A percentile compares a stretch with the other conserved stretches of the same genome.
These are phyloP conservation scores for Atopsyche davidsoni DNA, from an alignment of 1,140 invertebrate species.

Conservation along the genomic window DNA sequence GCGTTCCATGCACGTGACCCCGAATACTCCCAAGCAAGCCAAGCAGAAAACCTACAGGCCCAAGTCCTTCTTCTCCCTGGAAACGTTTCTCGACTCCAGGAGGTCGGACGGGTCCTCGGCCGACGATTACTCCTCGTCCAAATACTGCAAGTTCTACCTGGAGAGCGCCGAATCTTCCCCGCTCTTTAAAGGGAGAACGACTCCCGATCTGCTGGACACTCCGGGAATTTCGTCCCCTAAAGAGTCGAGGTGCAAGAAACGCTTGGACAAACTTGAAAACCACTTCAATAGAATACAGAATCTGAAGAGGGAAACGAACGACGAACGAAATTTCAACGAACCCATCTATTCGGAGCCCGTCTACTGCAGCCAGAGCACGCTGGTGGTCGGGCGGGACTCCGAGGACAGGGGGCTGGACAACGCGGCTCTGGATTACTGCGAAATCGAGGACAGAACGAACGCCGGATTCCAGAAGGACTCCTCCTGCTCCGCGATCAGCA, in stretches of 20 bases:
- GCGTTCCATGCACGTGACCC: constrained; percentile 9
- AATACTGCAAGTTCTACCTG: constrained; percentile 46
- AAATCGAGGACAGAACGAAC: constrained; percentile 1
- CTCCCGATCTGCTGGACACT: constrained; percentile 43
- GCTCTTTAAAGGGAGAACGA: constrained; percentile 37
- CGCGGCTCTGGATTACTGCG: neutral
- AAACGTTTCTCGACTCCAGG: constrained; percentile 46
- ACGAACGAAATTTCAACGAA: neutral
- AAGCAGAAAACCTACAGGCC: constrained; percentile 40
- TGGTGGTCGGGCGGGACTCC: constrained; percentile 12
- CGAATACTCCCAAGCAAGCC: constrained; percentile 31
- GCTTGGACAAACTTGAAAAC: constrained; percentile 46
- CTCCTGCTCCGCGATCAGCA: neutral
- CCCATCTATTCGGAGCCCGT: constrained; percentile 23
- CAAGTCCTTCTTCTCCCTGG: constrained; percentile 47
- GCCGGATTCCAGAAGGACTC: constrained; percentile 2
- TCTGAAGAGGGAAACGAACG: constrained; percentile 18
- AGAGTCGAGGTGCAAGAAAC: constrained; percentile 40
- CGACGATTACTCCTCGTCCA: constrained; percentile 47
- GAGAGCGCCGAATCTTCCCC: constrained; percentile 48
- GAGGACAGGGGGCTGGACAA: neutral
- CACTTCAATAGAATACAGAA: constrained; percentile 44
- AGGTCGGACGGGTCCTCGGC: constrained; percentile 45
- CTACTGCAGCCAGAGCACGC: constrained; percentile 17
- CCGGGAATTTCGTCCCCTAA: constrained; percentile 44